Evolutionary conservation across 2,888 invertebrate genomes (phyloP), one percentile per base, ranked within the genome.

Genomic region (Altica lythri): DNA sequence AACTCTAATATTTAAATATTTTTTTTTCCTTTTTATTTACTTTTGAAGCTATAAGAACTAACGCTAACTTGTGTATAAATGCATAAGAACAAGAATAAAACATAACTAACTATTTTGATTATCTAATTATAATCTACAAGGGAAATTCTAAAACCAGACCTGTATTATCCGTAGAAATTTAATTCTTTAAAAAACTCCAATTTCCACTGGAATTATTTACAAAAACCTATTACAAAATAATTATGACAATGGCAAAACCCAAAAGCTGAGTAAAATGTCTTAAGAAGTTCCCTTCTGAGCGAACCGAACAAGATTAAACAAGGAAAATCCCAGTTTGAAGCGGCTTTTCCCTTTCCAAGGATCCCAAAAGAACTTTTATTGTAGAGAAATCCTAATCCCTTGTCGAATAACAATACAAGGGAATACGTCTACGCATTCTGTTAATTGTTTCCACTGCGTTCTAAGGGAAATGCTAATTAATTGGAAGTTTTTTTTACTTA

Each of bases 391-490:
- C 46, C 37, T 37, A 46, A 37, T 37, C 46, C 37, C 35, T 35
- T 37, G 46, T 25, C 37, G 46, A 27, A 35, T 46, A 46, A 45
- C 45, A 38, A 45, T 38, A 52, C 32, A 52, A 32, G 16, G 32
- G 40, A 46, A 29, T 19, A 37, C 27, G 35, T 25, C 32, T 29
- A 52, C 45, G 52, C 45, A 48, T 38, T 52, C 32, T 37, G 37
- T 32, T 52, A 40, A 52, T 46, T 38, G 38, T 30, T 52, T 52
- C 14, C 10, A 52, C 32, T 52, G 16, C 19, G 30, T 35, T 27
- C 46, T 14, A 6, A 13, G 17, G 32, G 32, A 32, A 45, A 29
- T 46, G 13, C 27, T 17, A 46, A 46, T 37, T 46, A 46, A 37
- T 46, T 46, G 17, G 22, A 4, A 16, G 14, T 25, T 25, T 46